Evolutionary conservation across 2,888 invertebrate species (phyloP).

Genomic region (Hirtodrosophila duncani): DNA sequence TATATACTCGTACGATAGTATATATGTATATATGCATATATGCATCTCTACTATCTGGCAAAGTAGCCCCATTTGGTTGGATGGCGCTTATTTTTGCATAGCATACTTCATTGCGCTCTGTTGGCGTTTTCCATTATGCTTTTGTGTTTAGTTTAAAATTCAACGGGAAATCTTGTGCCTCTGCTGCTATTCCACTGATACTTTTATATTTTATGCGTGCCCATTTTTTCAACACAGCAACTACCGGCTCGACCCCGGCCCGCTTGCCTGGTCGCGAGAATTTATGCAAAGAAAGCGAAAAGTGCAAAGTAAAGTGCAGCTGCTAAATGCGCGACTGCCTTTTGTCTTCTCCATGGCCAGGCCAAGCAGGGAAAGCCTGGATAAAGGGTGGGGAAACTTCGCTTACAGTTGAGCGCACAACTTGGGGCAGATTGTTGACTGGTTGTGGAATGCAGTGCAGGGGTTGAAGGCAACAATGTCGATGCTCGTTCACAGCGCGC

Average conservation of each 20-base stretch:
- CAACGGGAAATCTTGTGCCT: constrained; percentile 50
- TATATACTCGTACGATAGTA: too few species aligned
- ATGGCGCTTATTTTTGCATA: constrained; percentile 26
- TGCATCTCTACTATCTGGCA: neutral
- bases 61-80: constrained; percentile 40
- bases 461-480: constrained; percentile 15
- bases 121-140: constrained; percentile 63
- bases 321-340: constrained; percentile 59
- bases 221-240: constrained; percentile 57
- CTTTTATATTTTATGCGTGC: constrained; percentile 35
- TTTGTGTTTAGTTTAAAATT: constrained; percentile 62
- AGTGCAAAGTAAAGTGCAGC: constrained; percentile 71
- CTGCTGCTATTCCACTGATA: neutral
- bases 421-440: constrained; percentile 58
- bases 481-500: constrained; percentile 19
- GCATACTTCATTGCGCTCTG: constrained; percentile 68
- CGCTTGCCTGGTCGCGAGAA: constrained; percentile 54
- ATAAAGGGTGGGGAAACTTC: neutral
- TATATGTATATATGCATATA: neutral
- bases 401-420: constrained; percentile 62
- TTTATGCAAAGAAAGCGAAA: constrained; percentile 73
- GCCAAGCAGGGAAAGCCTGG: constrained; percentile 30
- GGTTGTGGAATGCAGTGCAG: neutral
- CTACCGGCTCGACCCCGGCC: too few species aligned
- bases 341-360: constrained; percentile 54